Evolutionary conservation across 2,888 invertebrate species (phyloP).

Genomic region (Campoplex capitator): DNA sequence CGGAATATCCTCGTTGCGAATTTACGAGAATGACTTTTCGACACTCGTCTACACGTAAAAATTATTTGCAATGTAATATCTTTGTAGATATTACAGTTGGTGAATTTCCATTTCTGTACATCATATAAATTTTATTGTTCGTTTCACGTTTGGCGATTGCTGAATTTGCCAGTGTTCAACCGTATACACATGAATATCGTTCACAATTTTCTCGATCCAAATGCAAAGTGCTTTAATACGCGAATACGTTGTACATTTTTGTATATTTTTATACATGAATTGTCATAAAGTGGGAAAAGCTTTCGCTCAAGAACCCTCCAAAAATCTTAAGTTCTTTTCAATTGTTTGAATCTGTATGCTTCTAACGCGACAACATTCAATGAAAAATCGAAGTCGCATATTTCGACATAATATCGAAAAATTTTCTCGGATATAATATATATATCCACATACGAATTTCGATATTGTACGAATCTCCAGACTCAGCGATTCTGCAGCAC

Average conservation of each 20-base stretch:
- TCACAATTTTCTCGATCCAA: background rate
- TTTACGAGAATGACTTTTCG: constrained; percentile 20
- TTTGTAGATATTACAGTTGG: constrained; percentile 41
- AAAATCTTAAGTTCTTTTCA: background rate
- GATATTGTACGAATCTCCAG: constrained; percentile 59
- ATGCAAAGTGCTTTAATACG: background rate
- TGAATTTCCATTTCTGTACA: constrained; percentile 35
- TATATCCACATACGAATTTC: constrained; percentile 9
- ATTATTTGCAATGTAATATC: constrained; percentile 31
- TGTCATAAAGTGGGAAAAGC: background rate
- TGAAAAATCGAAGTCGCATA: background rate
- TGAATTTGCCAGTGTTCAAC: constrained; percentile 11
- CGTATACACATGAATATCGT: background rate
- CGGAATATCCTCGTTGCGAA: background rate
- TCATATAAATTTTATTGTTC: constrained; percentile 62
- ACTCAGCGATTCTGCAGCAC: constrained; percentile 71
- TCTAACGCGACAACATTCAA: background rate
- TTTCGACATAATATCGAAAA: background rate
- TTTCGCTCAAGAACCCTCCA: too few relatives aligned
- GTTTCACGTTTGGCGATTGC: constrained; percentile 55
- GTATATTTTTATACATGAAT: background rate
- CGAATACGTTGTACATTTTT: background rate
- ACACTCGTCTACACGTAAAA: constrained; percentile 24
- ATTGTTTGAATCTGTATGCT: background rate
- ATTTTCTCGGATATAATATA: background rate